Base-by-base conservation (phyloP, 1,140 invertebrate species). In the Sycophila sp. region DNA sequence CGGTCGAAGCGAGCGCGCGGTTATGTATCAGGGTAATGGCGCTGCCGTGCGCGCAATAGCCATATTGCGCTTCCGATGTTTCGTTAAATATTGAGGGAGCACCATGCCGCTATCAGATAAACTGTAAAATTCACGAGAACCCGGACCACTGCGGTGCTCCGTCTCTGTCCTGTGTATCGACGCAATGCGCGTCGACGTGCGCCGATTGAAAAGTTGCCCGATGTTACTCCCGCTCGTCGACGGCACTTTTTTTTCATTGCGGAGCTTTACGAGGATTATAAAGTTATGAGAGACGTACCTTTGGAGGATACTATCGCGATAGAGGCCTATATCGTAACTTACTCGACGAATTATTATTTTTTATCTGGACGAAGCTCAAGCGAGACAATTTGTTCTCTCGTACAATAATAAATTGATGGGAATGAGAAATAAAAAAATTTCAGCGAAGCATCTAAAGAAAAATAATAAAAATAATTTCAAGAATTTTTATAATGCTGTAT, bases 51-150 rank as follows among this genome's bases (percentile, higher is more conserved):
- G 76, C 58, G 69, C 64, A 60, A 49, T 58, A 60, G 74, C 69
- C 79, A 84, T 86, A 84, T 83, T 84, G 83, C 82, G 83, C 84
- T 80, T 73, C 77, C 77, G 79, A 82, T 86, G 84, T 85, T 86
- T 85, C 83, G 84, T 86, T 79, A 85, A 86, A 85, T 85, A 86
- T 86, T 86, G 80, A 86, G 76, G 75, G 65, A 74, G 78, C 80
- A 80, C 77, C 83, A 77, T 82, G 80, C 76, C 76, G 75, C 79
- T 83, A 83, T 81, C 82, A 78, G 77, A 82, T 83, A 79, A 69
- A 65, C 77, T 85, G 78, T 76, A 84, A 85, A 85, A 85, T 85
- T 86, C 79, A 86, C 82, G 79, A 55, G 79, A 78, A 77, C 81
- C 82, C 79, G 74, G 76, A 6, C 40, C 19, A 6, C 17, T 1